These are phyloP conservation scores for Charanyca ferruginea DNA, from an alignment of 2,888 invertebrate genomes.

Conservation along the genomic window DNA sequence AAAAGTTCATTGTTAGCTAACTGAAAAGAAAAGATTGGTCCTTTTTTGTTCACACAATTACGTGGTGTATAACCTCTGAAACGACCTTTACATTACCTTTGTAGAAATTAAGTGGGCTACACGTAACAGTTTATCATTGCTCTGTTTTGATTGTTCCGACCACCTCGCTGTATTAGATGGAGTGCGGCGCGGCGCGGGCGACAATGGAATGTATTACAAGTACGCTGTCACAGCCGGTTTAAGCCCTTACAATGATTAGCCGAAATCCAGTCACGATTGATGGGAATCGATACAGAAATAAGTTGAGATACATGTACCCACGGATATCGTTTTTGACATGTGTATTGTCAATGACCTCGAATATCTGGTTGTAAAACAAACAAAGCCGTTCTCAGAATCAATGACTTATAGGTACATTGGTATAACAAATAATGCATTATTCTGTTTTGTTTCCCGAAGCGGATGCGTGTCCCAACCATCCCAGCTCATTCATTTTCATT, in stretches of 20 bases:
- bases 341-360: conserved; percentile 55
- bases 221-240: conserved; percentile 75
- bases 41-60: conserved; percentile 23
- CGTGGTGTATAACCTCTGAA: conserved; percentile 46
- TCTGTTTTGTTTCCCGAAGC: conserved; percentile 62
- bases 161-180: conserved; percentile 59
- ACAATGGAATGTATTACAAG: conserved; percentile 73
- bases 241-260: conserved; percentile 76
- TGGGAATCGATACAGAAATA: conserved; percentile 62
- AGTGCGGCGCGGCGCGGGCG: conserved; percentile 53
- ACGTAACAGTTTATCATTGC: conserved; percentile 54
- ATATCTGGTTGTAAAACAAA: conserved; percentile 59
- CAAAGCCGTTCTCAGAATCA: conserved; percentile 59
- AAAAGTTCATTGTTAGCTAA: conserved; percentile 41
- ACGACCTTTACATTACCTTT: conserved; percentile 36
- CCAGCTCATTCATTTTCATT: conserved; percentile 74
- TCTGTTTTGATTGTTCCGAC: conserved; percentile 68
- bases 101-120: conserved; percentile 48
- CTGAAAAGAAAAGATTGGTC: conserved; percentile 30
- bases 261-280: conserved; percentile 78
- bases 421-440: conserved; percentile 63
- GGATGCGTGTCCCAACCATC: conserved; percentile 61
- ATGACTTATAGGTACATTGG: conserved; percentile 56
- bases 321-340: conserved; percentile 47
- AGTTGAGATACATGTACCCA: conserved; percentile 41